Base-by-base conservation (phyloP, 1,140 invertebrate genomes). In the Eumaeus atala region DNA sequence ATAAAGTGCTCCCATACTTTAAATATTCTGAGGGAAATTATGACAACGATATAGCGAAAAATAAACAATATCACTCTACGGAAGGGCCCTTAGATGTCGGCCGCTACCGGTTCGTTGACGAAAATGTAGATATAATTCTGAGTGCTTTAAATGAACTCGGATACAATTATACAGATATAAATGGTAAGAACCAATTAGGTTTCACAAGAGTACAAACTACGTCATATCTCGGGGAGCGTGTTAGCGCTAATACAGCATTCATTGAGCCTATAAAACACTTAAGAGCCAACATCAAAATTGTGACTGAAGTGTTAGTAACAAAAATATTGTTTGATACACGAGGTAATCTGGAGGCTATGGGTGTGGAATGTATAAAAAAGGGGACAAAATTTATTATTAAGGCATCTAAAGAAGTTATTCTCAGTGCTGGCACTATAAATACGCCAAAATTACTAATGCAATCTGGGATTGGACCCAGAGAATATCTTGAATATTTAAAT, bases 1-100 rank as follows among this genome's bases (percentile, higher is more conserved):
- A 89, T 5, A 89, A 92, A 18, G 89, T 94, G 70, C 89, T 92
- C 6, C 92, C 93, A 56, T 92, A 91, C 70, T 93, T 92, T 65
- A 88, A 91, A 72, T 89, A 90, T 64, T 85, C 84, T 11, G 88
- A 90, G 74, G 79, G 81, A 57, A 87, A 85, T 59, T 87, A 84
- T 48, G 80, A 87, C 49, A 83, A 76, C 61, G 82, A 87, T 51
- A 79, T 84, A 57, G 74, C 69, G 21, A 83, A 82, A 63, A 84
- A 84, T 54, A 78, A 75, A 59, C 66, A 76, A 40, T 84, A 72
- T 58, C 82, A 87, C 60, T 83, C 81, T 1, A 84, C 76, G 0
- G 74, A 80, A 66, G 84, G 81, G 11, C 77, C 84, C 9, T 50
- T 87, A n/a, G 82, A 85, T 56, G 71, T 85, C 10, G 84, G 82